These are phyloP conservation scores for western clawed frog (Xenopus tropicalis) DNA, from an alignment of 2,113 vertebrate species.

Conservation along the genomic window DNA sequence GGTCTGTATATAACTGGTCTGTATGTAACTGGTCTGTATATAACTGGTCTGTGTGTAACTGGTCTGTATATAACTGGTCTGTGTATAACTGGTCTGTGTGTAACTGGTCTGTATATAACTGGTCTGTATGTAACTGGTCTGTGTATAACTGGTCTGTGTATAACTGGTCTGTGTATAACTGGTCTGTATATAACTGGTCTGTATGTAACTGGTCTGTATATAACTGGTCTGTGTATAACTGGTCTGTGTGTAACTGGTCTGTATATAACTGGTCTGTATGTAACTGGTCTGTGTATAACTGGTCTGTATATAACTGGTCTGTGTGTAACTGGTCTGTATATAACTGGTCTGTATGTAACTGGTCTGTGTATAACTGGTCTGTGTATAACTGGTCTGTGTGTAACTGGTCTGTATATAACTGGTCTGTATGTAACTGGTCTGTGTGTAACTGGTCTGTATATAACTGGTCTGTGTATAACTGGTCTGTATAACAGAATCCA, in stretches of 20 bases:
- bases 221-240: neutral
- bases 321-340: neutral
- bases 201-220: neutral
- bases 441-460: neutral
- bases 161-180: neutral
- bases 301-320: conserved; percentile 29
- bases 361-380: neutral
- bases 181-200: conserved; percentile 5
- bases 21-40: neutral
- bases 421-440: conserved; percentile 5
- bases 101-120: conserved; percentile 39
- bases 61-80: conserved; percentile 29
- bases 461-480: neutral
- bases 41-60: neutral
- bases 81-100: neutral
- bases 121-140: neutral
- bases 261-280: neutral
- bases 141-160: conserved; percentile 36
- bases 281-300: neutral
- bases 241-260: too few relatives aligned
- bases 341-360: conserved; percentile 37
- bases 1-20: conserved; percentile 41
- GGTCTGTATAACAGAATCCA: conserved; percentile 31
- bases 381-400: conserved; percentile 32
- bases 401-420: neutral